phyloP scores from a whole-genome alignment of 2,113 vertebrate genomes.

The Harpagus bidentatus region DNA sequence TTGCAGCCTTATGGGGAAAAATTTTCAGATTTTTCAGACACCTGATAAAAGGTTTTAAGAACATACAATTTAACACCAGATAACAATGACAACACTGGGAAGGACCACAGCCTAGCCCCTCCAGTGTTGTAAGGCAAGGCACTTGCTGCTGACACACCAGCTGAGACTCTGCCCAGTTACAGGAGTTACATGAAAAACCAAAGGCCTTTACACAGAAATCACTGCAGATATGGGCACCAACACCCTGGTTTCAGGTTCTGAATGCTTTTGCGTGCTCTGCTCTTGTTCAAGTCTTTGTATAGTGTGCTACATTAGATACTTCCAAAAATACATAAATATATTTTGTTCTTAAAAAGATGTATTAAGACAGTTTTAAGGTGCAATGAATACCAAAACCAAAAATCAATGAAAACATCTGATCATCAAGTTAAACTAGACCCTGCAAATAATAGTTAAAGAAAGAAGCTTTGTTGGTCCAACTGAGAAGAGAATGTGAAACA shows the following conservation, averaged over 20 bases:
- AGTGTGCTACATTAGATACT: not conserved
- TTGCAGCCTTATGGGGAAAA: not conserved
- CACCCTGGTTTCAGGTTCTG: not conserved
- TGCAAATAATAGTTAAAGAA: not conserved
- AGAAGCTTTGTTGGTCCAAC: not conserved
- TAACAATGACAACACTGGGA: not conserved
- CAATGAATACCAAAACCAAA: not conserved
- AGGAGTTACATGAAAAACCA: not conserved
- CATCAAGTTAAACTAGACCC: not conserved
- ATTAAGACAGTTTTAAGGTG: not conserved
- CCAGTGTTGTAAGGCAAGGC: not conserved
- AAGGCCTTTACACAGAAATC: not conserved
- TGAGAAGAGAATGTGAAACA: not conserved
- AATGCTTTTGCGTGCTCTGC: not conserved
- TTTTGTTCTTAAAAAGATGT: not conserved
- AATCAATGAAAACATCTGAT: not conserved
- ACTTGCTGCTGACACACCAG: not conserved
- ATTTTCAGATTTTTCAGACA: not conserved
- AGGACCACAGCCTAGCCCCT: not conserved
- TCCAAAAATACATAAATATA: not conserved
- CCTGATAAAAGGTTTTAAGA: not conserved
- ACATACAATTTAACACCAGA: not conserved
- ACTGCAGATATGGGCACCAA: not conserved
- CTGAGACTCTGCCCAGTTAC: not conserved
- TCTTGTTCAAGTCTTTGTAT: not conserved